Conservation (phyloP, 2,113 vertebrate genomes). For the Ammodytes dubius region DNA sequence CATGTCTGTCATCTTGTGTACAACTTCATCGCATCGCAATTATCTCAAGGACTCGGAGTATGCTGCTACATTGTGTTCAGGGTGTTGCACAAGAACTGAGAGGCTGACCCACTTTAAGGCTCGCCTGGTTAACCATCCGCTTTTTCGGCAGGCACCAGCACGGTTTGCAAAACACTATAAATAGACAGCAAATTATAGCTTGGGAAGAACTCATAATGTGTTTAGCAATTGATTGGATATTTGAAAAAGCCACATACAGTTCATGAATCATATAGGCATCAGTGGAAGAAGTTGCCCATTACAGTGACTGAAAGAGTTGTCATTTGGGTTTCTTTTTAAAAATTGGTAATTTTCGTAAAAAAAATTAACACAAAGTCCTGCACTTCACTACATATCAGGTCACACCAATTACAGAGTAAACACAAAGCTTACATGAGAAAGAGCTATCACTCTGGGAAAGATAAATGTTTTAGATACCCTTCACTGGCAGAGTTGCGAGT, state of each 20-base stretch:
- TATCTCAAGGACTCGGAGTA: slow-evolving; percentile 51
- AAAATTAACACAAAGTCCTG: too few relatives aligned
- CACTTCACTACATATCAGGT: too few relatives aligned
- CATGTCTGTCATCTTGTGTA: slow-evolving; percentile 71
- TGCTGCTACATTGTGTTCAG: slow-evolving; percentile 32
- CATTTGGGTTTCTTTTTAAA: too few relatives aligned
- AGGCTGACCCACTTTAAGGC: slow-evolving; percentile 46
- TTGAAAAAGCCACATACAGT: background rate
- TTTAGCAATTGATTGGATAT: background rate
- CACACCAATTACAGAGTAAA: too few relatives aligned
- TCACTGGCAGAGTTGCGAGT: too few relatives aligned
- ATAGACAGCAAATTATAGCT: slow-evolving; percentile 33
- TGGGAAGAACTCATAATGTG: background rate
- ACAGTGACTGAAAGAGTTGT: too few relatives aligned
- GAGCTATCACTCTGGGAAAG: too few relatives aligned
- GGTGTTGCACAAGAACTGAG: slow-evolving; percentile 49
- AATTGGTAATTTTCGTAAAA: too few relatives aligned
- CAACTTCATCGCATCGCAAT: slow-evolving; percentile 59
- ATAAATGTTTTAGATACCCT: too few relatives aligned
- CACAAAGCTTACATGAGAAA: too few relatives aligned
- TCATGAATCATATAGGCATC: background rate
- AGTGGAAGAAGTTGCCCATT: too few relatives aligned
- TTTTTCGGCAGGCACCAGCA: slow-evolving; percentile 9
- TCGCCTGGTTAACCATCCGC: slow-evolving; percentile 37
- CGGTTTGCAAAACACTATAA: slow-evolving; percentile 42